Evolutionary conservation across 2,888 invertebrate genomes (phyloP).

Genomic region (Chloroclysta siterata): DNA sequence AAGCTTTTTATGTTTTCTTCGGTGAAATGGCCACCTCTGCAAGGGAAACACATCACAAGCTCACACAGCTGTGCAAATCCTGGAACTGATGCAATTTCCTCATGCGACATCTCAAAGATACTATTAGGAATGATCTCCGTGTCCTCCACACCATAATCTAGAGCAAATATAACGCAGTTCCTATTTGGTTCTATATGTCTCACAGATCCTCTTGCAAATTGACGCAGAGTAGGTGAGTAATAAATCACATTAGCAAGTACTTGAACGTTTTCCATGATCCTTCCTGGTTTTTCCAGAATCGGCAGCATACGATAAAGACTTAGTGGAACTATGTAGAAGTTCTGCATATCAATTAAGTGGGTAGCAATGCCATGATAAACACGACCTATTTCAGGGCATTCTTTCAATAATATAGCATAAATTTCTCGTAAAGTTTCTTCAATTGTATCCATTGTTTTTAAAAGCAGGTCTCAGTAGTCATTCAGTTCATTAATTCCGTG

Average conservation of each 20-base stretch:
- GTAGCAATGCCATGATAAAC: conserved; percentile 21
- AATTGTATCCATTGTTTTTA: conserved; percentile 4
- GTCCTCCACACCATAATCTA: conserved; percentile 24
- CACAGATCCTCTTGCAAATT: conserved; percentile 14
- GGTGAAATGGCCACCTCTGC: background rate
- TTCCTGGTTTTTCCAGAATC: conserved; percentile 19
- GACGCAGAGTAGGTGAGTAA: background rate
- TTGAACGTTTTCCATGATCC: background rate
- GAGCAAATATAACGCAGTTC: conserved; percentile 8
- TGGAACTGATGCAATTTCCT: conserved; percentile 1
- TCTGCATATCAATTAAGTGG: conserved; percentile 7
- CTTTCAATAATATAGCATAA: background rate
- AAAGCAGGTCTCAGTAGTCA: background rate
- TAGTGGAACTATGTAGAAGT: conserved; percentile 24
- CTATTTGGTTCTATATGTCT: background rate
- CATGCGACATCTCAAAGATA: background rate
- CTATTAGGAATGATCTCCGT: background rate
- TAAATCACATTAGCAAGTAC: conserved; percentile 5
- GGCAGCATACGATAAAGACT: background rate
- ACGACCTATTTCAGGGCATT: background rate
- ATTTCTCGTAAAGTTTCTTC: conserved; percentile 7
- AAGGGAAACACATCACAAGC: conserved; percentile 20
- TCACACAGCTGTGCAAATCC: conserved; percentile 21
- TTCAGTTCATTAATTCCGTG: too few species aligned
- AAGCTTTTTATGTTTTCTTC: conserved; percentile 5